Evolutionary conservation across 2,797 vertebrate species (phyloP).

Genomic region (Lutra lutra): DNA sequence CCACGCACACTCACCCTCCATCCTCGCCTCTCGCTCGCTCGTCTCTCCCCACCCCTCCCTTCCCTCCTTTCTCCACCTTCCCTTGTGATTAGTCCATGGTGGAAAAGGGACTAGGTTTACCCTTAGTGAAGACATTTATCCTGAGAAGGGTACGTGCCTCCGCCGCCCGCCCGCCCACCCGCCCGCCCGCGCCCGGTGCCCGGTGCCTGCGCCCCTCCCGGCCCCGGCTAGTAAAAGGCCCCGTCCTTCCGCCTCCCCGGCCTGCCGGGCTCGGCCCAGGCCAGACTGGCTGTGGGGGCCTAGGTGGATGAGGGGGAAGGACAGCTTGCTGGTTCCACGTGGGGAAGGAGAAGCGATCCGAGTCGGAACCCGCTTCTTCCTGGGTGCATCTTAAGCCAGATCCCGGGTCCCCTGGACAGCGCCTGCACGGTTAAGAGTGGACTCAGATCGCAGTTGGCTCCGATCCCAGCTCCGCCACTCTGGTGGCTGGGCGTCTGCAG

Average conservation of each 20-base stretch:
- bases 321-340: conserved; percentile 77
- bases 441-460: background rate
- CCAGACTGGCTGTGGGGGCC: background rate
- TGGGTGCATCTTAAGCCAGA: background rate
- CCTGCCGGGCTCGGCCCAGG: background rate
- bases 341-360: conserved; percentile 27
- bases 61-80: conserved; percentile 63
- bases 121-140: conserved; percentile 99
- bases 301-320: conserved; percentile 20
- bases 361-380: background rate
- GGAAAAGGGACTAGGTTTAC: conserved; percentile 99
- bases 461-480: background rate
- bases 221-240: conserved; percentile 84
- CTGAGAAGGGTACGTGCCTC: conserved; percentile 98
- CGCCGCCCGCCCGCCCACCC: conserved; percentile 65
- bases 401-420: background rate
- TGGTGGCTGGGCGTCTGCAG: background rate
- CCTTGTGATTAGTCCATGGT: conserved; percentile 95
- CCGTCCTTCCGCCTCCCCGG: conserved; percentile 53
- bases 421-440: background rate
- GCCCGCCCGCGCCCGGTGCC: conserved; percentile 78
- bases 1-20: conserved; percentile 58
- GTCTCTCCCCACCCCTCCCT: conserved; percentile 57
- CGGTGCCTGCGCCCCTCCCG: conserved; percentile 76
- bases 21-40: conserved; percentile 34